A percentile compares a stretch with the other conserved stretches of the same genome.
Conservation (phyloP, 2,113 vertebrate species). For the Alectura lathami region DNA sequence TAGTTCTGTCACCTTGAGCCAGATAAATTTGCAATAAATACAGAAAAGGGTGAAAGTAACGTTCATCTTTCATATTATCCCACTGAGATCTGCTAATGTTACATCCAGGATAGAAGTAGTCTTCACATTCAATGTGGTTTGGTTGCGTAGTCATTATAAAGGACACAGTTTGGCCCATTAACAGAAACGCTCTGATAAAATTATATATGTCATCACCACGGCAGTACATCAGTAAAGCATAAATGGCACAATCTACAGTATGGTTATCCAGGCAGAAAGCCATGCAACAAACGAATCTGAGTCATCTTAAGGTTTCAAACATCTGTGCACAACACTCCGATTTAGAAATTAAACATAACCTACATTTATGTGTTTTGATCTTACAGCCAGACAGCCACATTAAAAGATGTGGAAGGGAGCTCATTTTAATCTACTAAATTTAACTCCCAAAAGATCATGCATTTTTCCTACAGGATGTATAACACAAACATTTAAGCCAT, state of each 20-base stretch:
- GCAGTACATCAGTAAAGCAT: conserved; percentile 33
- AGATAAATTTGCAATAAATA: not conserved
- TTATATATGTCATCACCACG: not conserved
- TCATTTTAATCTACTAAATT: conserved; percentile 71
- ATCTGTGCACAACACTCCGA: conserved; percentile 71
- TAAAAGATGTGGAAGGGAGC: conserved; percentile 69
- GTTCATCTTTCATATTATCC: not conserved
- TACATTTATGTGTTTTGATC: conserved; percentile 75
- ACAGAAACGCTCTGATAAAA: conserved; percentile 20
- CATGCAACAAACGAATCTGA: conserved; percentile 65
- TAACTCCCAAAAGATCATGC: conserved; percentile 41
- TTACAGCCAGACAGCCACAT: conserved; percentile 54
- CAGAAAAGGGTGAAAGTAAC: not conserved
- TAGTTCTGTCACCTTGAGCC: not conserved
- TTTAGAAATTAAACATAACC: conserved; percentile 76
- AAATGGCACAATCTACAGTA: conserved; percentile 12
- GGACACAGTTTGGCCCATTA: not conserved
- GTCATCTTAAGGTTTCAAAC: conserved; percentile 72
- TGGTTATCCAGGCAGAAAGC: conserved; percentile 72
- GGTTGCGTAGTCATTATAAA: not conserved
- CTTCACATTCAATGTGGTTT: not conserved
- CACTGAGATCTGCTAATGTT: not conserved
- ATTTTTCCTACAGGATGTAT: conserved; percentile 63
- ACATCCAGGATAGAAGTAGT: not conserved
- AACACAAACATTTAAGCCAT: conserved; percentile 49